Conservation (phyloP, 2,797 vertebrate species). For the Myotis pilosus region DNA sequence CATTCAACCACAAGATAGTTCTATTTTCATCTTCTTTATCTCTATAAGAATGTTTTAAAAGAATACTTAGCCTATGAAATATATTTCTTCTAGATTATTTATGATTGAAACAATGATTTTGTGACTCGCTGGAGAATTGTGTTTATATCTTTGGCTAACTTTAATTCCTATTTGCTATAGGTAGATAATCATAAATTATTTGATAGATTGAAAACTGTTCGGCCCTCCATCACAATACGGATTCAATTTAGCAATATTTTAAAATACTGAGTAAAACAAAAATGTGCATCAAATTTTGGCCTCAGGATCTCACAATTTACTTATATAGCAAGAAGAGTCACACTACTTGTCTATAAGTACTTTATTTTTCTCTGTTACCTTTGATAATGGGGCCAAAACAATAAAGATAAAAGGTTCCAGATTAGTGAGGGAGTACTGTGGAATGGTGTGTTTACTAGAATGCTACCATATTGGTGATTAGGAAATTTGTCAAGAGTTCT, state of each 20-base stretch:
- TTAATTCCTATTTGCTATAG: conserved; percentile 31
- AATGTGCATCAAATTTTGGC: neutral
- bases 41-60: neutral
- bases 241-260: conserved; percentile 45
- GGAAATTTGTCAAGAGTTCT: conserved; percentile 25
- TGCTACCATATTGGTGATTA: neutral
- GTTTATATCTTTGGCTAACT: conserved; percentile 30
- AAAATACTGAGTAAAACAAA: conserved; percentile 43
- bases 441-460: neutral
- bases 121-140: neutral
- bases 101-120: neutral
- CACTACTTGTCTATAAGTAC: neutral
- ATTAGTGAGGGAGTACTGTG: neutral
- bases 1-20: conserved; percentile 8
- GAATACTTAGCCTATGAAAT: conserved; percentile 21
- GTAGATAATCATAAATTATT: conserved; percentile 42
- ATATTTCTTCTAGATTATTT: conserved; percentile 44
- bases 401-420: conserved; percentile 28
- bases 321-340: conserved; percentile 23
- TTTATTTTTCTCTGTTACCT: neutral
- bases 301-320: neutral
- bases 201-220: neutral
- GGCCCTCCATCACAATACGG: neutral
- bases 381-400: neutral
- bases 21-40: conserved; percentile 41